A percentile compares a stretch with the other conserved stretches of the same genome.
These are phyloP conservation scores for Eupeodes corollae DNA, from an alignment of 1,140 invertebrate species.

Conservation along the genomic window DNA sequence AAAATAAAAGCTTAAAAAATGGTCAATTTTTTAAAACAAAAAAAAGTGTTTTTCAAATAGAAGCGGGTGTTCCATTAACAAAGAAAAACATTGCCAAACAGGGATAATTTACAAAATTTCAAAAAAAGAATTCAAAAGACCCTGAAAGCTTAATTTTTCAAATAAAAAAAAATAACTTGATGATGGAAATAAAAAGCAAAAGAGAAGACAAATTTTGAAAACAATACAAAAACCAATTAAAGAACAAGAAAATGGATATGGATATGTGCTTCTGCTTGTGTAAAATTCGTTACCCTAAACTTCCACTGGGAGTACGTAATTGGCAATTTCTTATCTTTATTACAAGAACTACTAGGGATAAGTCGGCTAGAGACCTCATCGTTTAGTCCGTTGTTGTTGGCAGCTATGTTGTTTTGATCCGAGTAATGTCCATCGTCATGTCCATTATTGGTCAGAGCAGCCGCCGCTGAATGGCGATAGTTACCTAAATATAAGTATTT, in stretches of 20 bases:
- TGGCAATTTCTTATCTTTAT: constrained; percentile 39
- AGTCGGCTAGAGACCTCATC: constrained; percentile 38
- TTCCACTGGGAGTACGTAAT: constrained; percentile 39
- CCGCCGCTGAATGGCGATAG: constrained; percentile 26
- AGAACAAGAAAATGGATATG: not conserved
- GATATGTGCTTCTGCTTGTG: not conserved
- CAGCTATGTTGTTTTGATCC: too few species aligned
- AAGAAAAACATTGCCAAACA: not conserved
- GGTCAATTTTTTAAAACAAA: not conserved
- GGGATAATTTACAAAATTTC: not conserved
- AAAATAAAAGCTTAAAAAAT: not conserved
- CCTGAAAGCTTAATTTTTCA: too few species aligned
- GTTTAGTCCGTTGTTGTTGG: constrained; percentile 1
- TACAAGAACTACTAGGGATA: constrained; percentile 31
- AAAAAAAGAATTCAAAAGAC: too few species aligned
- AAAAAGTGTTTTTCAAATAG: not conserved
- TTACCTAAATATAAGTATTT: constrained; percentile 5
- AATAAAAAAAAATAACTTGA: too few species aligned
- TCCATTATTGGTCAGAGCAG: constrained; percentile 17
- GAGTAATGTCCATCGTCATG: not conserved
- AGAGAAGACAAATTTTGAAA: not conserved
- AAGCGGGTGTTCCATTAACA: not conserved
- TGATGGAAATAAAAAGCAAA: too few species aligned
- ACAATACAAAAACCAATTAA: too few species aligned
- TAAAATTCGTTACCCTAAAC: constrained; percentile 29